Percentiles rank a stretch among this genome's conserved stretches.
Conservation (phyloP, 2,113 vertebrate species). For the Mormyrus iriodes region DNA sequence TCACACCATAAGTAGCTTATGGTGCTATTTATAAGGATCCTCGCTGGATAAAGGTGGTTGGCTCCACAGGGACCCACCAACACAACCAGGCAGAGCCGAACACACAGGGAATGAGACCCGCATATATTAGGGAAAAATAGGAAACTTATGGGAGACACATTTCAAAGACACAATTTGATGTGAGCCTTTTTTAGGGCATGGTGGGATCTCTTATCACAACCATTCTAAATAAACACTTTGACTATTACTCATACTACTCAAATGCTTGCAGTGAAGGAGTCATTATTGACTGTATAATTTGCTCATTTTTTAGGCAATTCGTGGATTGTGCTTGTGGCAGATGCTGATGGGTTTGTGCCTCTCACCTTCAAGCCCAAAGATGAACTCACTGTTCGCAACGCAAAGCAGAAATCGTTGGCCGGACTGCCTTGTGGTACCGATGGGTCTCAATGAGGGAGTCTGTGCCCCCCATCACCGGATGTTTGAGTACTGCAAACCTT, state of each 20-base stretch:
- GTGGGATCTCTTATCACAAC: background rate
- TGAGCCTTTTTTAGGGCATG: background rate
- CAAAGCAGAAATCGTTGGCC: constrained; percentile 47
- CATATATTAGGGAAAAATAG: background rate
- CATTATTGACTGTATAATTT: background rate
- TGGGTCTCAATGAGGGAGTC: constrained; percentile 42
- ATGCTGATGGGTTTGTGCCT: constrained; percentile 82
- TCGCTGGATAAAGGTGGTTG: constrained; percentile 17
- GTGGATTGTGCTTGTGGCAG: constrained; percentile 81
- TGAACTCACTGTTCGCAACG: constrained; percentile 75
- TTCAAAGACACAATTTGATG: background rate
- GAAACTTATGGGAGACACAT: background rate
- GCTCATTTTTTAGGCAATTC: constrained; percentile 62
- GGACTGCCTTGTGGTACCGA: constrained; percentile 39
- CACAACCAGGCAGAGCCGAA: background rate
- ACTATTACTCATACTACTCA: constrained; percentile 20
- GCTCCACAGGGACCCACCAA: background rate
- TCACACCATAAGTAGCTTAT: constrained; percentile 59
- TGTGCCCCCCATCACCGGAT: constrained; percentile 21
- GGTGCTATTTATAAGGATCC: constrained; percentile 25
- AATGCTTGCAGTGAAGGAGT: background rate
- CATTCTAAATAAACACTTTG: background rate
- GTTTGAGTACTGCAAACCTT: constrained; percentile 11
- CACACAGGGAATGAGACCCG: background rate
- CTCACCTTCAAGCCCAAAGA: constrained; percentile 71